Evolutionary conservation across 1,140 invertebrate genomes (phyloP).

Genomic region (Macrostomum lignano): DNA sequence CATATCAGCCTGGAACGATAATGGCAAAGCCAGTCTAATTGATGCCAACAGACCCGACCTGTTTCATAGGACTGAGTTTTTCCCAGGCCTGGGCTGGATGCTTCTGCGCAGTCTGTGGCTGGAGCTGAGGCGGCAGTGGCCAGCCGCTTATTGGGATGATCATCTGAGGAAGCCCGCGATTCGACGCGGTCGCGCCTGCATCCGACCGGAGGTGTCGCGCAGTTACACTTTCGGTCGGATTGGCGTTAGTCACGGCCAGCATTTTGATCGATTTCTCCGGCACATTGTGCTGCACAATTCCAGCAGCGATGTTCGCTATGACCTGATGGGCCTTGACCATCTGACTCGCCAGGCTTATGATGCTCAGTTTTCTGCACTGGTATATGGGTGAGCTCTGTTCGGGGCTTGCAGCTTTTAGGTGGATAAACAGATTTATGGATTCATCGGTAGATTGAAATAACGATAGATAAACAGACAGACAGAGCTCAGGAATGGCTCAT

Average conservation of each 20-base stretch:
- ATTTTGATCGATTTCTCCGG: not conserved
- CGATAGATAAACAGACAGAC: too few species aligned
- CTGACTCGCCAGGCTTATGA: too few species aligned
- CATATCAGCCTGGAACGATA: constrained; percentile 85
- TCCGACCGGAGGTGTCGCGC: constrained; percentile 73
- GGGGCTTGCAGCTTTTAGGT: too few species aligned
- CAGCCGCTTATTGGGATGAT: constrained; percentile 86
- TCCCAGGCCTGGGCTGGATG: constrained; percentile 94
- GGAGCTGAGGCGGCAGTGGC: constrained; percentile 61
- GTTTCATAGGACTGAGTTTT: constrained; percentile 57
- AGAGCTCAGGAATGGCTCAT: too few species aligned
- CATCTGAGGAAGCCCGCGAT: constrained; percentile 83
- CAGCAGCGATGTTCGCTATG: not conserved
- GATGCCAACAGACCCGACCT: too few species aligned
- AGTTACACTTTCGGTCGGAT: constrained; percentile 20
- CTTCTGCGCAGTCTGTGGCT: constrained; percentile 49
- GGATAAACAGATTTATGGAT: too few species aligned
- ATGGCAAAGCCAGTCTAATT: constrained; percentile 45
- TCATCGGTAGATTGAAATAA: too few species aligned
- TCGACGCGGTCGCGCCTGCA: constrained; percentile 57
- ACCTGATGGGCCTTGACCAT: not conserved
- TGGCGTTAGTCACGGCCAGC: constrained; percentile 3
- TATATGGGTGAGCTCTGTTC: too few species aligned
- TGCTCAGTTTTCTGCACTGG: too few species aligned
- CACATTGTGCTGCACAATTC: not conserved